Evolutionary conservation across 2,113 vertebrate species (phyloP).

Genomic region (Grammomys surdaster): DNA sequence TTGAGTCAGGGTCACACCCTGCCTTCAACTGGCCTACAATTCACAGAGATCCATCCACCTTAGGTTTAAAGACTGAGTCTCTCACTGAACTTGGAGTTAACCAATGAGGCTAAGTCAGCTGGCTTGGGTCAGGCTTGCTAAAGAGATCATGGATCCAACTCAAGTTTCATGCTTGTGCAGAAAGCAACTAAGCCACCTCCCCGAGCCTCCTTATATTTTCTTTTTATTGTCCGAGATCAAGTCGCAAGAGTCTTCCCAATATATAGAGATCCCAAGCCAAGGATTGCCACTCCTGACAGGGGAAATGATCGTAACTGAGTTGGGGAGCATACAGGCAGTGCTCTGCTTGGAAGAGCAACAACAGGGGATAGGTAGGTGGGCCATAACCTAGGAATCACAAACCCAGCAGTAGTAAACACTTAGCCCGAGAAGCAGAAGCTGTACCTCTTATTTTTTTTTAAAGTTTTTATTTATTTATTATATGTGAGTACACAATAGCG

Average conservation of each 20-base stretch:
- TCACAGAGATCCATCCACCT: not conserved
- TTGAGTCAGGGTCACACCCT: not conserved
- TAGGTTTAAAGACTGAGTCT: not conserved
- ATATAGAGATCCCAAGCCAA: not conserved
- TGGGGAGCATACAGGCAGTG: not conserved
- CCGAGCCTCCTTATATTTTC: not conserved
- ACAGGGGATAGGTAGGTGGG: not conserved
- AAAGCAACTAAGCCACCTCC: not conserved
- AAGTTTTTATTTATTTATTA: no score
- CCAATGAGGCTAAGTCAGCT: not conserved
- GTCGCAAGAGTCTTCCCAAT: not conserved
- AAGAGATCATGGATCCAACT: not conserved
- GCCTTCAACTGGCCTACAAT: not conserved
- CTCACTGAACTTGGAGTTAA: not conserved
- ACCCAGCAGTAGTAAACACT: not conserved
- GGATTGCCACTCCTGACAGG: not conserved
- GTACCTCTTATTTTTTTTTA: not conserved
- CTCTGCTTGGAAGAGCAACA: not conserved
- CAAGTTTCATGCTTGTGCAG: no score
- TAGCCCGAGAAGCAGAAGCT: not conserved
- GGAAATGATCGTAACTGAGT: not conserved
- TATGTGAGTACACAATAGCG: no score
- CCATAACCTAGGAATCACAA: no score
- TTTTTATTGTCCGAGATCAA: slow-evolving; percentile 1
- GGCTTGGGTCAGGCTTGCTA: not conserved